phyloP scores from a whole-genome alignment of 2,888 invertebrate species.

The Apamea epomidion region DNA sequence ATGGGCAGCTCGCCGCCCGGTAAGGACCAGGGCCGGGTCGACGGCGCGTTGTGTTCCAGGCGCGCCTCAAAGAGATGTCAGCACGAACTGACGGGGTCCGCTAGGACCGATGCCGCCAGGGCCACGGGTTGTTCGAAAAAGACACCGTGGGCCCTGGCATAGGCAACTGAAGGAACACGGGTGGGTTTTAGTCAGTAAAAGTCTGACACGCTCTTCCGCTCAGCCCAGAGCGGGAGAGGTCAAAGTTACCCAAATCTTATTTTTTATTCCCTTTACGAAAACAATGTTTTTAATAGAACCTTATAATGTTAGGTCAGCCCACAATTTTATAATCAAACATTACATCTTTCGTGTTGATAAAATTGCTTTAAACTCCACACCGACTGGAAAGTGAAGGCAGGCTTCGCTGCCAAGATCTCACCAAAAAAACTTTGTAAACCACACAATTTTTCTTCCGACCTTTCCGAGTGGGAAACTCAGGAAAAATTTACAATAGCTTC shows the following conservation, averaged over 20 bases:
- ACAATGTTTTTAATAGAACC: not conserved
- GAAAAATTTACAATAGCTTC: constrained; percentile 43
- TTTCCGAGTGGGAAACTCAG: constrained; percentile 9
- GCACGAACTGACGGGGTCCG: too few species aligned
- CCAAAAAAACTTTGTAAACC: constrained; percentile 32
- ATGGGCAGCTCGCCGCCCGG: too few species aligned
- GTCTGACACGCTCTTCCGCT: too few species aligned
- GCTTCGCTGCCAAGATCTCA: constrained; percentile 28
- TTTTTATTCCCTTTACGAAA: not conserved
- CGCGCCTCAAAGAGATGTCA: too few species aligned
- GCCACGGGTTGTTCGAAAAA: too few species aligned
- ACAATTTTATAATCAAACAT: not conserved
- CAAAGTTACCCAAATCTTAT: not conserved
- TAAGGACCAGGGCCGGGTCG: too few species aligned
- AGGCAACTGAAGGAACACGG: too few species aligned
- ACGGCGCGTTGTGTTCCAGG: too few species aligned
- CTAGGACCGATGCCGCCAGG: too few species aligned
- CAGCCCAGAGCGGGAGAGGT: too few species aligned
- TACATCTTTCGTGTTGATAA: constrained; percentile 23
- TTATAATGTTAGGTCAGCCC: not conserved
- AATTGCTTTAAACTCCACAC: constrained; percentile 32
- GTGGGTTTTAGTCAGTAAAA: too few species aligned
- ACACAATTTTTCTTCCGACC: constrained; percentile 26
- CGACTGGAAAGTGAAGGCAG: constrained; percentile 26
- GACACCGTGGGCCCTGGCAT: too few species aligned